Base-by-base conservation (phyloP, 2,888 invertebrate species). In the Drosophila cyrtoloma region DNA sequence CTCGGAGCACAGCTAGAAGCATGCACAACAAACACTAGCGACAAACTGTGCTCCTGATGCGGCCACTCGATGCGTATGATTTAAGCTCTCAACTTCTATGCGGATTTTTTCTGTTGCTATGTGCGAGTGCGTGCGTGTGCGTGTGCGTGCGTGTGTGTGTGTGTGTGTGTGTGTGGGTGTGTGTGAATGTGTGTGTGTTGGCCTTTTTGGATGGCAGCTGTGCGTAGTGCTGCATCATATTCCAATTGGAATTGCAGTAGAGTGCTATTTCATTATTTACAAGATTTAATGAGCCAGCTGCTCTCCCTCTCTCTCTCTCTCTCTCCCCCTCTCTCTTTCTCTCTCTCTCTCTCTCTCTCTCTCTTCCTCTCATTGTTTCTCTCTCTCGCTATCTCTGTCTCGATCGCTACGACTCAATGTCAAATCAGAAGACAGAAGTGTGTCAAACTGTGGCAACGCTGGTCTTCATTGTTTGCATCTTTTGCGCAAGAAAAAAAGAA, bases 1-100 rank as follows among this genome's bases (percentile, higher is more conserved):
- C 62, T 42, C 70, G 75, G 77, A 64, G 64, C 71, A 39, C 72
- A 64, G 47, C 75, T 64, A 51, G 70, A 71, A 82, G 75, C 79
- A 66, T 56, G 66, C 80, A 82, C 70, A 65, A 69, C 76, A 60
- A 53, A 50, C 22, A 56, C 16, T 5, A 22, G 52, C 47, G 28
- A 37, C 52, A 37, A 26, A 42, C 19, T 44, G 6, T 16, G 10
- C 26, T 56, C 19, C 26, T 47, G 47, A 16, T 47, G 22, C 47
- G 16, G 47, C 33, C 47, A 47, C 26, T 26, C 47, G 47, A 47
- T 16, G 47, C 47, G 22, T 26, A 47, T 47, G 19, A 37, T 37
- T 56, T 26, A 14, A 37, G 26, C 37, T 37, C 19, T 39, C 14
- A n/a, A n/a, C n/a, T 57, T 26, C 22, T 3, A 37, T 57, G 57